Evolutionary conservation across 2,113 vertebrate species (phyloP), one percentile per base, ranked within the genome.

Genomic region (Hymenochirus boettgeri): DNA sequence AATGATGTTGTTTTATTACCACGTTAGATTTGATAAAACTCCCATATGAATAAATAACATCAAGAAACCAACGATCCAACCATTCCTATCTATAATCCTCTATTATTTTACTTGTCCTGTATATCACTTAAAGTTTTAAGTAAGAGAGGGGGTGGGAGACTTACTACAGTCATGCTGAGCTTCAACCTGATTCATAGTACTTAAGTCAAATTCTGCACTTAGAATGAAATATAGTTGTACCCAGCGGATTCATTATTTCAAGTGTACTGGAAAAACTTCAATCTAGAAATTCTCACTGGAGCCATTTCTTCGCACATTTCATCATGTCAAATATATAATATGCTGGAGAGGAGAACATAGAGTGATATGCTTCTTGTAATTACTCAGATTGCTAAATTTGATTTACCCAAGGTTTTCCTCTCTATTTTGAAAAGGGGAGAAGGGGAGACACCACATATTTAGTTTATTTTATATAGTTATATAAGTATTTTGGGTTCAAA

Each of bases 321-420:
- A 24, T 57, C 54, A 45, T 65, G 53, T 57, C 62, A 54, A 50
- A 57, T 57, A 65, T 65, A 57, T 48, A 65, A 57, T 57, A 65
- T 35, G 13, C 27, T 48, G 45, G 22, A 60, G 21, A 22, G 45
- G 45, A 50, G 45, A 54, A 48, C 12, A 23, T 22, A 27, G 54
- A 57, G 27, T 18, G 25, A 57, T 47, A 57, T 33, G 42, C 35
- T 65, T 12, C 21, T 26, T 9, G 42, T 18, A 50, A 65, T 65
- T 57, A 57, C 27, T 65, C 62, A 33, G 33, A 2, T 47, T 48
- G 42, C 27, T 57, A 65, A 46, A 47, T 48, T 25, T 27, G 54
- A 13, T 35, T 35, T 35, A 52, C 51, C 51, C 51, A 42, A n/a
- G n/a, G n/a, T 46, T 46, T 19, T 3, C n/a, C 18, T 17, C n/a